Percentiles rank a stretch among this genome's conserved stretches.
These are phyloP conservation scores for Oxytorus armatus DNA, from an alignment of 2,888 invertebrate species.

Conservation along the genomic window DNA sequence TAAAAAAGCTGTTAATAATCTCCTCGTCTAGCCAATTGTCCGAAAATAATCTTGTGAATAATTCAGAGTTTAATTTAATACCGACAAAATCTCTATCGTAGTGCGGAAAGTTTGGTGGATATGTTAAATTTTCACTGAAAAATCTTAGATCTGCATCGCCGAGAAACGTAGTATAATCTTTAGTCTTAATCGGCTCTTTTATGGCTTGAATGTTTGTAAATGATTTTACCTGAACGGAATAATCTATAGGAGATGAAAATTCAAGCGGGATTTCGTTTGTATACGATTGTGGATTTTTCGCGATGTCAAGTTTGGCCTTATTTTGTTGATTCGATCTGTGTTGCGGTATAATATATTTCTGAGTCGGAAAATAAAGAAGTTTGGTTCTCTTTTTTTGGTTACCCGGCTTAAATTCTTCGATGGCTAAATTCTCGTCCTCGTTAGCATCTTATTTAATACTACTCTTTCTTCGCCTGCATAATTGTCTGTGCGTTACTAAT, in stretches of 20 bases:
- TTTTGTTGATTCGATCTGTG: too few relatives aligned
- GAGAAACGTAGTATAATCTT: neutral
- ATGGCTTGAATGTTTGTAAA: too few relatives aligned
- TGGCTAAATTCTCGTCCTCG: constrained; percentile 1
- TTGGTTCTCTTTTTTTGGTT: neutral
- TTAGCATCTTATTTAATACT: neutral
- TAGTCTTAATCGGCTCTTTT: neutral
- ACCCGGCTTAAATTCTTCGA: neutral
- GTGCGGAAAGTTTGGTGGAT: constrained; percentile 11
- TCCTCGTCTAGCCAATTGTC: constrained; percentile 22
- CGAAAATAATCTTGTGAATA: constrained; percentile 10
- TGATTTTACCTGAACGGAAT: too few relatives aligned
- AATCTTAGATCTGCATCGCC: constrained; percentile 10
- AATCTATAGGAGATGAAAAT: too few relatives aligned
- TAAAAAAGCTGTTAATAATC: constrained; percentile 32
- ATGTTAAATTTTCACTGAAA: neutral
- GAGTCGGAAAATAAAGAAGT: neutral
- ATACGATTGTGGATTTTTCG: neutral
- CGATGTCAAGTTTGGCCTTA: neutral
- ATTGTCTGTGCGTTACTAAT: constrained; percentile 24
- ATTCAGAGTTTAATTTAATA: neutral
- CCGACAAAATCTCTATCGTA: constrained; percentile 15
- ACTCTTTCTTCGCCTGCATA: neutral
- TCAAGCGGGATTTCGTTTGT: neutral
- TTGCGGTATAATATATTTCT: neutral